A percentile compares a stretch with the other conserved stretches of the same genome.
Evolutionary conservation across 2,888 invertebrate genomes (phyloP).

Genomic region (Hyposoter dolosus): DNA sequence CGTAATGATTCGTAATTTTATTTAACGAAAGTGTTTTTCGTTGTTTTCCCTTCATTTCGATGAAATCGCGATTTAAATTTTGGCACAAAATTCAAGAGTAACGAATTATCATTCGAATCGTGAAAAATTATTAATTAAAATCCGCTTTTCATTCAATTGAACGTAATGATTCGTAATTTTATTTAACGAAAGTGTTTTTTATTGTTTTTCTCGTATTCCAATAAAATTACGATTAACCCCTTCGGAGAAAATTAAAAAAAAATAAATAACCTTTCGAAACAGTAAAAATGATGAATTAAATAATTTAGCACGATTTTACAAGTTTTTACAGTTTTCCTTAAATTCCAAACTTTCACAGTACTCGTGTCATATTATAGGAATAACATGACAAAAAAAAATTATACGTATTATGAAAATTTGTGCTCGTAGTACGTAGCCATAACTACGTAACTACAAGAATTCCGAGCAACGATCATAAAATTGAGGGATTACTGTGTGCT

Average conservation of each 20-base stretch:
- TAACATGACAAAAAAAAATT: not conserved
- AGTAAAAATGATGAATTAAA: no score
- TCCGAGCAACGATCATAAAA: slow-evolving; percentile 42
- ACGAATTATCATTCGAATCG: not conserved
- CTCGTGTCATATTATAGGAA: not conserved
- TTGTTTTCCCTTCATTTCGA: not conserved
- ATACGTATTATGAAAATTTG: not conserved
- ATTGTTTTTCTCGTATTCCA: no score
- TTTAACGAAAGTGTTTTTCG: not conserved
- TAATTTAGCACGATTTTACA: not conserved
- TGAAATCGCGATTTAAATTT: not conserved
- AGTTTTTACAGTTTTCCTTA: not conserved
- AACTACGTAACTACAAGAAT: not conserved
- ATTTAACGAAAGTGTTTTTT: no score
- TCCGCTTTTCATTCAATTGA: not conserved
- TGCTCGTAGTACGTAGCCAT: slow-evolving; percentile 22
- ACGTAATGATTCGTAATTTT: not conserved
- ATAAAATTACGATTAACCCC: no score
- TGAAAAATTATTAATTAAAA: not conserved
- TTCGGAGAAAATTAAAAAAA: no score
- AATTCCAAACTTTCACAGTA: not conserved
- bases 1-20: no score
- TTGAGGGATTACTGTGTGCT: slow-evolving; percentile 52
- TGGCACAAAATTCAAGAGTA: not conserved
- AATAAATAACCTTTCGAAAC: no score